These are phyloP conservation scores for Catocala fraxini DNA, from an alignment of 2,888 invertebrate species.

Conservation along the genomic window DNA sequence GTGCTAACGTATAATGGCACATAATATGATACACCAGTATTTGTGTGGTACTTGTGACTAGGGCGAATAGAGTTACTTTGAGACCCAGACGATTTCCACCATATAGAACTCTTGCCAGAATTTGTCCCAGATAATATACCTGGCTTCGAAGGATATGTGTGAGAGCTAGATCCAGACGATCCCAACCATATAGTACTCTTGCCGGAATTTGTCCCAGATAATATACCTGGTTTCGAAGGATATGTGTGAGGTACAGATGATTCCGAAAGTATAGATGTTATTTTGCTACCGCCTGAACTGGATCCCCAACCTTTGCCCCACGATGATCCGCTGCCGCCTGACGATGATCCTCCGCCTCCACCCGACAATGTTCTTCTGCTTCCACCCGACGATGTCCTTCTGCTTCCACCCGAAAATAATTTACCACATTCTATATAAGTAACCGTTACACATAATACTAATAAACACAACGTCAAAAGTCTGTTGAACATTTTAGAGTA, in stretches of 20 bases:
- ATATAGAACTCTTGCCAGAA: too few species aligned
- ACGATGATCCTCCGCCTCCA: slow-evolving; percentile 26
- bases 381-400: slow-evolving; percentile 19
- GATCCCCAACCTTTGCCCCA: slow-evolving; percentile 47
- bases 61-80: slow-evolving; percentile 11
- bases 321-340: slow-evolving; percentile 40
- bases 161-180: slow-evolving; percentile 32
- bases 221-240: slow-evolving; percentile 12
- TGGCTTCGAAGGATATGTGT: slow-evolving; percentile 21
- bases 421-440: slow-evolving; percentile 60
- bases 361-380: slow-evolving; percentile 28
- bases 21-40: slow-evolving; percentile 32
- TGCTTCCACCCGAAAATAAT: not conserved
- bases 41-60: slow-evolving; percentile 37
- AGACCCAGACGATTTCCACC: not conserved
- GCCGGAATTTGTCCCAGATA: too few species aligned
- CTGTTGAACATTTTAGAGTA: slow-evolving; percentile 69
- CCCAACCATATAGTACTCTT: slow-evolving; percentile 17
- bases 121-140: too few species aligned
- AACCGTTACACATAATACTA: slow-evolving; percentile 60
- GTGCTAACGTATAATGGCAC: slow-evolving; percentile 61
- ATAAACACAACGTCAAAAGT: slow-evolving; percentile 69
- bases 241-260: slow-evolving; percentile 27
- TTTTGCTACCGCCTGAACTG: slow-evolving; percentile 35
- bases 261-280: slow-evolving; percentile 23